Percentiles rank a stretch among this genome's conserved stretches.
Conservation (phyloP, 1,140 invertebrate genomes). For the Leptonema lineaticorne region DNA sequence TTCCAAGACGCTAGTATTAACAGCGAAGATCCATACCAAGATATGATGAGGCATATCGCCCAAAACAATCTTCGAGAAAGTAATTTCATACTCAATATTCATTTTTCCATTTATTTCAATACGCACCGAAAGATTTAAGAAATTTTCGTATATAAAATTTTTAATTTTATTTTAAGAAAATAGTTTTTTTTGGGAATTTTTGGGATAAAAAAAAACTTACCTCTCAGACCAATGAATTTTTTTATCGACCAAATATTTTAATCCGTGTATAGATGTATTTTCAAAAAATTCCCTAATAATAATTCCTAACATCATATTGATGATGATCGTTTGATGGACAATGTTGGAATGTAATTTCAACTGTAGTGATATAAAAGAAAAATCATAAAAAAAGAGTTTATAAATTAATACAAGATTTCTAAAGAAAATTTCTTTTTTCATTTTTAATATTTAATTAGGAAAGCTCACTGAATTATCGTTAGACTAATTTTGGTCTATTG, state of each 20-base stretch:
- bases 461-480: no score
- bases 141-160: neutral
- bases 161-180: neutral
- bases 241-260: conserved; percentile 57
- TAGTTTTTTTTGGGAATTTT: neutral
- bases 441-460: no score
- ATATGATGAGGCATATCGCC: conserved; percentile 60
- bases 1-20: conserved; percentile 61
- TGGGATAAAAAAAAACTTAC: conserved; percentile 37
- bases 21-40: conserved; percentile 63
- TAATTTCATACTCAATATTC: conserved; percentile 40
- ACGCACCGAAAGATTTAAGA: no score
- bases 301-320: conserved; percentile 28
- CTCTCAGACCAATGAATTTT: conserved; percentile 58
- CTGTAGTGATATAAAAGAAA: neutral
- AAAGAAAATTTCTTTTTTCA: no score
- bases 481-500: no score
- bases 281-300: conserved; percentile 43
- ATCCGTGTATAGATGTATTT: conserved; percentile 58
- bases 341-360: neutral
- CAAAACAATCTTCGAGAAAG: conserved; percentile 61
- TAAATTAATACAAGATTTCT: no score
- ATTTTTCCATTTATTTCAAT: no score
- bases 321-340: no score
- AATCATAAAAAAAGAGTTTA: neutral